Evolutionary conservation across 2,113 vertebrate species (phyloP).

Genomic region (Anhinga anhinga): DNA sequence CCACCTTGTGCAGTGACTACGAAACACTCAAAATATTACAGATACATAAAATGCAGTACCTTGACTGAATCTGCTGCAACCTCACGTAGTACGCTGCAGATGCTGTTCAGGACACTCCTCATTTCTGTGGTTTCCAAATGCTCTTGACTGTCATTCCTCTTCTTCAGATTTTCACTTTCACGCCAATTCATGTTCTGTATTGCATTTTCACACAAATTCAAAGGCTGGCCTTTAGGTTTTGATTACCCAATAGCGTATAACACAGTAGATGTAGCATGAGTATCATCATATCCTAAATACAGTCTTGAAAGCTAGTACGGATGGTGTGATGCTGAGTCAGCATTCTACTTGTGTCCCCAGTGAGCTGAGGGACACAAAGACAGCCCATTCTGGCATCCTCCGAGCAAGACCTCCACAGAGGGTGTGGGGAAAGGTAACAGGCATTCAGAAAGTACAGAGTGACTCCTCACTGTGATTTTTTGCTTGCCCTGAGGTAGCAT

Average conservation of each 20-base stretch:
- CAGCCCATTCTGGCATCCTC: background rate
- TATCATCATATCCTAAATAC: background rate
- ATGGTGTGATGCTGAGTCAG: background rate
- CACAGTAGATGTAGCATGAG: background rate
- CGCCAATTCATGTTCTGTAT: background rate
- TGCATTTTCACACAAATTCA: background rate
- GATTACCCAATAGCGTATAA: background rate
- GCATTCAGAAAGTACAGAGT: background rate
- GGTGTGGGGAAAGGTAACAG: background rate
- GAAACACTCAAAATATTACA: background rate
- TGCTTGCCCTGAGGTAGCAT: background rate
- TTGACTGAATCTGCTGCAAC: background rate
- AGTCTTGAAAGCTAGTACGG: background rate
- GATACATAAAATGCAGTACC: conserved; percentile 40
- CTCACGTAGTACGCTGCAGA: background rate
- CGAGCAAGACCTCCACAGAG: background rate
- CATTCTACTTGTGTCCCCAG: background rate
- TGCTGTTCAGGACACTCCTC: background rate
- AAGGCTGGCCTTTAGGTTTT: background rate
- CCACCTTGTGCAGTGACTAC: background rate
- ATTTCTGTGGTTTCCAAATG: background rate
- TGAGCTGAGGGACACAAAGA: background rate
- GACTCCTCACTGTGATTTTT: background rate
- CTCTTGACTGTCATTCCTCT: background rate
- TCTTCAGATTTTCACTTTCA: background rate